phyloP scores from a whole-genome alignment of 2,888 invertebrate species.

The Sisyra nigra region DNA sequence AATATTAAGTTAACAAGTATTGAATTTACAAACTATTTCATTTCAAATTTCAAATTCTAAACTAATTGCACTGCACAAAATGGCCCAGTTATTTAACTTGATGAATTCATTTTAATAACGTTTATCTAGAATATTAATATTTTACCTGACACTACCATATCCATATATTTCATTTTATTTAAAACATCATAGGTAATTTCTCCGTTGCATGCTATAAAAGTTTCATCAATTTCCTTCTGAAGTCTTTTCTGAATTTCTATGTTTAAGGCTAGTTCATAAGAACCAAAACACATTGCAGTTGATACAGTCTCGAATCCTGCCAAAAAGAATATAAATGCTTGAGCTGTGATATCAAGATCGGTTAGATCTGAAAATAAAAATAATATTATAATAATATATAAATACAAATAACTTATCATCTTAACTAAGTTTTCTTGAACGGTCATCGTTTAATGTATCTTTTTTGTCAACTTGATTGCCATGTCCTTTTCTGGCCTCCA shows the following conservation, averaged over 20 bases:
- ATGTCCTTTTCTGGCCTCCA: no score
- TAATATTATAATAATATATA: background rate
- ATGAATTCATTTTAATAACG: no score
- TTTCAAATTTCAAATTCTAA: no score
- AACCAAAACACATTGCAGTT: constrained; percentile 12
- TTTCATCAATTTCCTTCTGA: constrained; percentile 13
- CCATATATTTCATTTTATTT: constrained; percentile 16
- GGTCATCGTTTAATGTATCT: no score
- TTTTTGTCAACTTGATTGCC: no score
- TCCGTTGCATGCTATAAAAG: constrained; percentile 9
- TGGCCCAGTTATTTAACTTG: no score
- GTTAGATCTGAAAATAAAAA: background rate
- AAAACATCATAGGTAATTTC: constrained; percentile 15
- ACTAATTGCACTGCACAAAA: no score
- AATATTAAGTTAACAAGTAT: no score
- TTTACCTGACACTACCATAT: constrained; percentile 18
- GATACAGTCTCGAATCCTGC: constrained; percentile 16
- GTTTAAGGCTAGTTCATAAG: constrained; percentile 15
- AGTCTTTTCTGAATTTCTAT: constrained; percentile 14
- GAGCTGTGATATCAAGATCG: constrained; percentile 14
- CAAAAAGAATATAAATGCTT: constrained; percentile 15
- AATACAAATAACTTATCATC: no score
- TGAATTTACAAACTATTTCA: no score
- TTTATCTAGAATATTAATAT: no score
- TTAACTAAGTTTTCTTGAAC: no score